Evolutionary conservation across 2,888 invertebrate genomes (phyloP).

Genomic region (Drosophila greeni): DNA sequence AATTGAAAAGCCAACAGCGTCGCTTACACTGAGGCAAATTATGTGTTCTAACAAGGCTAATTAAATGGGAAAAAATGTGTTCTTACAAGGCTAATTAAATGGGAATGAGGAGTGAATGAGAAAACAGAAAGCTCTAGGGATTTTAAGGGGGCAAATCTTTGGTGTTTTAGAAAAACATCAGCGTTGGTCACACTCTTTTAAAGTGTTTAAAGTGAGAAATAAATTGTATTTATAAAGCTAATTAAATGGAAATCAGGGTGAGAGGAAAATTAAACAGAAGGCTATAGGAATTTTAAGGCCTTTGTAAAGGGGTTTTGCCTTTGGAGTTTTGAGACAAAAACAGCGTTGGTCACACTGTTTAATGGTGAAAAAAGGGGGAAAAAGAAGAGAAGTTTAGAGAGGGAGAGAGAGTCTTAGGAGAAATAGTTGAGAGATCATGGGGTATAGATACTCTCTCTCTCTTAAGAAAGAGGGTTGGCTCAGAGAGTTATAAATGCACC

Average conservation of each 20-base stretch:
- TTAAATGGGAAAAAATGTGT: not conserved
- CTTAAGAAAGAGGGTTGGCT: no score
- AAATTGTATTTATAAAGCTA: no score
- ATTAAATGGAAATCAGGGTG: no score
- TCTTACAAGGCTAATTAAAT: not conserved
- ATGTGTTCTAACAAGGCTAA: no score
- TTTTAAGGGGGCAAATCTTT: not conserved
- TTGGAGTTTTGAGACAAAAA: not conserved
- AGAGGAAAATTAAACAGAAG: no score
- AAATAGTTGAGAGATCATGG: not conserved
- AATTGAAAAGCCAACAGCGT: slow-evolving; percentile 7
- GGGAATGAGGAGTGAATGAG: no score
- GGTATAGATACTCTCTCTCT: not conserved
- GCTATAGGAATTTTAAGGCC: no score
- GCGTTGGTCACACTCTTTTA: not conserved
- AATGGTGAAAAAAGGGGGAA: no score
- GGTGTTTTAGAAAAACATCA: not conserved
- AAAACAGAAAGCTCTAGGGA: not conserved
- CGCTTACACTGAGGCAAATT: not conserved
- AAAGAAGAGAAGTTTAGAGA: not conserved
- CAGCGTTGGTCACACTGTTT: not conserved
- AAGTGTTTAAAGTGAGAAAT: no score
- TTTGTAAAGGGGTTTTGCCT: no score
- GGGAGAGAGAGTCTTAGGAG: not conserved
- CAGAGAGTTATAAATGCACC: not conserved